Evolutionary conservation across 2,888 invertebrate genomes (phyloP), one percentile per base, ranked within the genome.

Genomic region (Agriopis marginaria): DNA sequence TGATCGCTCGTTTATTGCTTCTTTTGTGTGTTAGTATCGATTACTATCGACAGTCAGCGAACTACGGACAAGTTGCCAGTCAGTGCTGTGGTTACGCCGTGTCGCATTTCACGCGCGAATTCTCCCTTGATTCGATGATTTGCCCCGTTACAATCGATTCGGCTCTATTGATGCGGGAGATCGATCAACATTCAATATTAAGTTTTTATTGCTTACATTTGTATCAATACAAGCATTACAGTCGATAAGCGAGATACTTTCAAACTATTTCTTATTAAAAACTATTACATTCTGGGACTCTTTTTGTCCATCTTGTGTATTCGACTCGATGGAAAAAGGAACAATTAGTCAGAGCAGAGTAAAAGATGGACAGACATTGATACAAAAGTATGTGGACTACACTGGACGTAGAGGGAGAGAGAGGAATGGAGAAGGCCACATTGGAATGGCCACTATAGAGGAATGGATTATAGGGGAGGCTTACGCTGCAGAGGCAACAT

Each of bases 71-170:
- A 39, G 12, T 42, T 11, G 32, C 14, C 44, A 50, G 17, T 23
- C 45, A 11, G 14, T 11, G 49, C 66, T 39, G 50, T 17, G 14
- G 23, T 11, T 39, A 23, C 49, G 58, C 66, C 17, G 39, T n/a
- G 49, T 32, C 49, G 49, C 50, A 64, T 60, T 69, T 64, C 64
- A 69, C 60, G 68, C 55, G 55, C 63, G 56, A 69, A 63, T 68
- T 63, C 39, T 32, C 59, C 32, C 53, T 49, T 56, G 50, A 63
- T 39, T 55, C 54, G 62, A 64, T 60, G 12, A 60, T 59, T 60
- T 54, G 60, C 11, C 39, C 64, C 64, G 68, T 69, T 69, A 69
- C 60, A 64, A 64, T 69, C 68, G 64, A 68, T 68, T 67, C 51
- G n/a, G 62, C 51, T 68, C 68, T 54, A 68, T 63, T 68, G 53